Evolutionary conservation across 1,140 invertebrate species (phyloP), one percentile per base, ranked within the genome.

Genomic region (Geopemphigus sp.): DNA sequence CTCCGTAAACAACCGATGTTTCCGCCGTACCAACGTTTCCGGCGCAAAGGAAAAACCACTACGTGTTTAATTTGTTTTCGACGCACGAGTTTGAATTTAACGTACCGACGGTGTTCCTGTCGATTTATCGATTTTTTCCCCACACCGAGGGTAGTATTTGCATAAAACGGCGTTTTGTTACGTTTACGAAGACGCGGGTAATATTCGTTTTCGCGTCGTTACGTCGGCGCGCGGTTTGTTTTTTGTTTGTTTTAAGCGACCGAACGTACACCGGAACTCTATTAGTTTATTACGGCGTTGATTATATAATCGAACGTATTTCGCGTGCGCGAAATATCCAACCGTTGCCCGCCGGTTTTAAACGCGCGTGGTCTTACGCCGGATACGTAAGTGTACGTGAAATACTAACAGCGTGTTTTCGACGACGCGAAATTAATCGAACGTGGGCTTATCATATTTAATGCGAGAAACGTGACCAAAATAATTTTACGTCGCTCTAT

Each of bases 1-100:
- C 50, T 53, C 50, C 19, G 66, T 53, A 53, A 70, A 53, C 47
- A 70, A 53, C 22, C 17, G 24, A 70, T 29, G 39, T 68, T 68
- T 68, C 64, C 22, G n/a, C 66, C 22, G 19, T 53, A 24, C 24
- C n/a, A n/a, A 1, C 1, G 22, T 19, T 53, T 12, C 66, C 15
- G 45, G 14, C 10, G 15, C 19, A 53, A 53, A 53, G 47, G 10
- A 70, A 70, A 70, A 53, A 17, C 45, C 64, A 50, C 64, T 68
- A 45, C 53, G 24, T 70, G 26, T 70, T 50, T 70, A 70, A 70
- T 70, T 70, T 70, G 47, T 70, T 50, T 53, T 70, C 26, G 45
- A 70, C 47, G 26, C 29, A 47, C 3, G 39, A n/a, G n/a, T 68
- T 47, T 45, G 24, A 68, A 68, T 47, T n/a, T 24, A 68, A 68